Base-by-base conservation (phyloP, 2,888 invertebrate genomes). In the Malachius bipustulatus region DNA sequence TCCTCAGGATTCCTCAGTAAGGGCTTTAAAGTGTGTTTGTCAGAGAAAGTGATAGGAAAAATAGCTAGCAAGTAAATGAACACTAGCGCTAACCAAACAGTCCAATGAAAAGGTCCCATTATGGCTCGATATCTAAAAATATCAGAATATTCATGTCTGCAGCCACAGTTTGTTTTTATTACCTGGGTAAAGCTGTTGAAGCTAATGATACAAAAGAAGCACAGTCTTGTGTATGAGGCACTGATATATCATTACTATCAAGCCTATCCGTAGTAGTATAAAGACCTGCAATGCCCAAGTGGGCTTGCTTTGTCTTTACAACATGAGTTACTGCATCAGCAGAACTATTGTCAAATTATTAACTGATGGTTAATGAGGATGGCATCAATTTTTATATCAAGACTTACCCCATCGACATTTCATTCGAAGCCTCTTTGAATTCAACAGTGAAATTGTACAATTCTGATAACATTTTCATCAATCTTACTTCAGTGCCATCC, bases 91-190 rank as follows among this genome's bases (percentile, higher is more conserved):
- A 82, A 58, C 85, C 85, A 85, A 4, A 84, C 83, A 11, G 75
- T 73, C 77, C 82, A 82, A 46, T 82, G 79, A 50, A 85, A 85
- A 0, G 84, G 84, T 1, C 85, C 84, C 63, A 85, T 72, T 35
- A 85, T 83, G 1, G 84, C 84, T 15, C 83, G 75, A 55, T 84
- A 84, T 49, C 81, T 81, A 54, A 30, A 58, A 50, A 28, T 10
- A 28, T 4, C 10, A 28, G 8, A 6, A 28, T 6, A 6, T 8
- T 19, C 6, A 19, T 19, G 24, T 19, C 24, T 8, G 24, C 6
- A n/a, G 24, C n/a, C n/a, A 8, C 24, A 19, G 6, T 19, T 19
- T 19, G n/a, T n/a, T 24, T 24, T 24, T 26, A 30, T 47, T 55
- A 73, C 80, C 79, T 75, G 15, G 84, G 83, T 36, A 85, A 60